phyloP scores from a whole-genome alignment of 2,888 invertebrate species.

The Amphiduros pacificus region DNA sequence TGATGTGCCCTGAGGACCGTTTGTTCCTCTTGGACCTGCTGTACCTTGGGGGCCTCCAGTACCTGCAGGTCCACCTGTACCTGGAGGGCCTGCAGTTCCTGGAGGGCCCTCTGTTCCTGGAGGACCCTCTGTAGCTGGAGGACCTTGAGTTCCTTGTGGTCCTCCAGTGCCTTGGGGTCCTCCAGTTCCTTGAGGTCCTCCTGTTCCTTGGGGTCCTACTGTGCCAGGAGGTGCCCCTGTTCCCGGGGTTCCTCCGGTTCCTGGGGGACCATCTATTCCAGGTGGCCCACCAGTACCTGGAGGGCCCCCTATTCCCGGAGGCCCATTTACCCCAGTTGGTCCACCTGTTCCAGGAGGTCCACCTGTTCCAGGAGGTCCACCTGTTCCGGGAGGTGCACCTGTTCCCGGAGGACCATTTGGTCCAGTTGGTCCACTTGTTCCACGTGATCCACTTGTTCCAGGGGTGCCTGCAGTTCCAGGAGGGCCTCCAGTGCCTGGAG shows the following conservation, averaged over 20 bases:
- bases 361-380: neutral
- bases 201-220: neutral
- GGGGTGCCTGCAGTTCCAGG: neutral
- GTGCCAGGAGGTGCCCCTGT: neutral
- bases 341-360: neutral
- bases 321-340: neutral
- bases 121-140: neutral
- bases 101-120: neutral
- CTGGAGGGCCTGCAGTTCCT: neutral
- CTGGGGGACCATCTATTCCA: slow-evolving; percentile 3
- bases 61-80: neutral
- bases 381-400: neutral
- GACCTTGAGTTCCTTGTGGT: neutral
- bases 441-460: neutral
- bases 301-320: neutral
- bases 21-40: neutral
- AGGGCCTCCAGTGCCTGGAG: neutral
- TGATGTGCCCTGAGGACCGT: neutral
- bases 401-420: neutral
- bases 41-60: neutral
- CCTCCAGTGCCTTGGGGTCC: neutral
- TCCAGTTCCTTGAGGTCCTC: neutral
- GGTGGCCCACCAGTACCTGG: neutral
- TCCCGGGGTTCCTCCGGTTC: neutral
- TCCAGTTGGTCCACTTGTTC: neutral